Evolutionary conservation across 2,888 invertebrate species (phyloP).

Genomic region (Chaitophorus viminalis): DNA sequence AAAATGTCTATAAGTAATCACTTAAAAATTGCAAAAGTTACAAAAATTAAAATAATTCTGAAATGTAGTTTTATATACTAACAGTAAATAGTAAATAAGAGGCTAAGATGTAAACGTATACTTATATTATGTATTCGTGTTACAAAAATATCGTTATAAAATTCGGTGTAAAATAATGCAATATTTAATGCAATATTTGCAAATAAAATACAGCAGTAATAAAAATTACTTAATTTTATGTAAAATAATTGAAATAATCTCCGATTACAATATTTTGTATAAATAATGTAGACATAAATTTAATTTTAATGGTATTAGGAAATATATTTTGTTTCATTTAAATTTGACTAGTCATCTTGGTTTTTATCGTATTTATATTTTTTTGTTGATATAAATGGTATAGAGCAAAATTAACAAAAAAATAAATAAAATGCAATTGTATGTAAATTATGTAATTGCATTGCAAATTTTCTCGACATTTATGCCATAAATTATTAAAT

Average conservation of each 20-base stretch:
- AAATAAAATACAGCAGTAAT: not conserved
- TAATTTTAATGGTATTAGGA: not conserved
- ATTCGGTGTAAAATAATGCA: too few species aligned
- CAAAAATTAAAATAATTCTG: not conserved
- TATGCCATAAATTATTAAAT: not conserved
- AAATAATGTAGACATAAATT: not conserved
- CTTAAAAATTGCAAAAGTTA: not conserved
- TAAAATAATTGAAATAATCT: constrained; percentile 14
- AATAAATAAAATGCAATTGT: not conserved
- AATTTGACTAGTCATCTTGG: not conserved
- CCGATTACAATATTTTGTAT: not conserved
- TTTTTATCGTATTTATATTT: too few species aligned
- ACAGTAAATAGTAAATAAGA: not conserved
- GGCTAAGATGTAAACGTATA: not conserved
- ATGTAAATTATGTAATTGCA: not conserved
- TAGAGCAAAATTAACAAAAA: too few species aligned
- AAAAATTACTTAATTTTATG: not conserved
- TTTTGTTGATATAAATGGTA: too few species aligned
- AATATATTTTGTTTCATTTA: not conserved
- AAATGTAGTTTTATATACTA: not conserved
- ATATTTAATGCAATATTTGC: too few species aligned
- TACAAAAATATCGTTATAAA: not conserved
- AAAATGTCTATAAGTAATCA: not conserved
- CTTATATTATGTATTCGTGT: not conserved
- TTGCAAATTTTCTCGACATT: not conserved